Evolutionary conservation across 2,797 vertebrate species (phyloP), one percentile per base, ranked within the genome.

Genomic region (Tamandua tetradactyla): DNA sequence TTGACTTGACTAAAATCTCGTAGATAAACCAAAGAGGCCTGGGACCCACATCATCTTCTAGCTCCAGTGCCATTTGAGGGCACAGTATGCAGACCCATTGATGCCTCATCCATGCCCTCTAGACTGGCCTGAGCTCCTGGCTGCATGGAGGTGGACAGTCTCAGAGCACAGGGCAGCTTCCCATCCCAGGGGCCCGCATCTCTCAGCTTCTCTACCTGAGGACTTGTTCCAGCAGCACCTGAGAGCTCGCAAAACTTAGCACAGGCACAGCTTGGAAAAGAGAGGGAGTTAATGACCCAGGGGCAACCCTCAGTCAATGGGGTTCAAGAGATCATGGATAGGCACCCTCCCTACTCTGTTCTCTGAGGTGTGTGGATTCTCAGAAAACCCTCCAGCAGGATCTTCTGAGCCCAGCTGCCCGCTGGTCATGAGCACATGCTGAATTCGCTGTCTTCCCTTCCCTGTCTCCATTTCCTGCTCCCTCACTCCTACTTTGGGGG

Each of bases 1-100:
- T 35, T 89, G 32, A 93, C 37, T 91, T 74, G 30, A 80, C n/a
- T n/a, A 85, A 88, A 32, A 91, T 49, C 64, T 86, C 42, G 44
- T 9, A 52, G 64, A 68, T 89, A 44, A 68, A 1, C 84, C 35
- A 22, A 93, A 93, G 55, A 84, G 9, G 5, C 25, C 68, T 81
- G 35, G 25, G 22, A 66, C 9, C 20, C 74, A 74, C 1, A 17
- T 55, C 17, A 20, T 88, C 78, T 95, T 88, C n/a, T 78, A 62
- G 35, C 40, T 74, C 57, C 69, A 66, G 64, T 49, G 59, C 9
- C 52, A 49, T 27, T 49, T 91, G 35, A 76, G 69, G 81, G 72
- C n/a, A 81, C 88, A 72, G 81, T 64, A 23, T 68, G 11, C 12
- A 72, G 78, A 44, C 35, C 13, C 14, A 47, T 23, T 44, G 23